Percentiles rank a stretch among this genome's conserved stretches.
Evolutionary conservation across 2,888 invertebrate species (phyloP).

Genomic region (Epirrhoe alternata): DNA sequence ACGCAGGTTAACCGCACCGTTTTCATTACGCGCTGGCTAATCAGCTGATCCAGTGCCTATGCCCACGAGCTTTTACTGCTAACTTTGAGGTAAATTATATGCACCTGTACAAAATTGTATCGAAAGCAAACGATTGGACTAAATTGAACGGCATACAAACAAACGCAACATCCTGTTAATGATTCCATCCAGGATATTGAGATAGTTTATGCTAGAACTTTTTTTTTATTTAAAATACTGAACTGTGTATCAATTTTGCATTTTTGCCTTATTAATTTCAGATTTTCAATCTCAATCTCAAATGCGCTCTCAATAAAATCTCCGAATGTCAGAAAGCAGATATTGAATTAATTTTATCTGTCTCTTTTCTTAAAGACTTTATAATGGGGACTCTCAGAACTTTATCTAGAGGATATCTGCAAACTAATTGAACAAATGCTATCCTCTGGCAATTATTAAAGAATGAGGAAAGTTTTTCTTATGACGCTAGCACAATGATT

Average conservation of each 20-base stretch:
- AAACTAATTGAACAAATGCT: conserved; percentile 64
- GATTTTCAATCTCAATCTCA: conserved; percentile 44
- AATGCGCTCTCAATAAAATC: conserved; percentile 49
- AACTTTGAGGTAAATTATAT: background rate
- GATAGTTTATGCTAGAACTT: too few species aligned
- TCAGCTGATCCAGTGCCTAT: conserved; percentile 22
- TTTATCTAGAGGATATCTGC: conserved; percentile 49
- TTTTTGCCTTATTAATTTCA: conserved; percentile 16
- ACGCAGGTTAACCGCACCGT: conserved; percentile 37
- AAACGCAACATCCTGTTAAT: too few species aligned
- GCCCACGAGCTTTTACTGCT: background rate
- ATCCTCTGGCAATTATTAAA: conserved; percentile 51
- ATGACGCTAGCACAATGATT: conserved; percentile 30
- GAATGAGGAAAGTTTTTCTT: conserved; percentile 53
- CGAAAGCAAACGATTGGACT: background rate
- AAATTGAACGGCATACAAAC: background rate
- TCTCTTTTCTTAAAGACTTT: conserved; percentile 61
- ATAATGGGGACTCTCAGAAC: conserved; percentile 60
- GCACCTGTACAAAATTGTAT: background rate
- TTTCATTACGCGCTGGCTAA: conserved; percentile 40
- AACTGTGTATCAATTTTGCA: background rate
- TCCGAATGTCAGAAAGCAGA: conserved; percentile 59
- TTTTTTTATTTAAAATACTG: background rate
- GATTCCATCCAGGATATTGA: too few species aligned
- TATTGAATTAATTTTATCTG: conserved; percentile 69